These are phyloP conservation scores for Chrysolina americana DNA, from an alignment of 2,888 invertebrate species.

Conservation along the genomic window DNA sequence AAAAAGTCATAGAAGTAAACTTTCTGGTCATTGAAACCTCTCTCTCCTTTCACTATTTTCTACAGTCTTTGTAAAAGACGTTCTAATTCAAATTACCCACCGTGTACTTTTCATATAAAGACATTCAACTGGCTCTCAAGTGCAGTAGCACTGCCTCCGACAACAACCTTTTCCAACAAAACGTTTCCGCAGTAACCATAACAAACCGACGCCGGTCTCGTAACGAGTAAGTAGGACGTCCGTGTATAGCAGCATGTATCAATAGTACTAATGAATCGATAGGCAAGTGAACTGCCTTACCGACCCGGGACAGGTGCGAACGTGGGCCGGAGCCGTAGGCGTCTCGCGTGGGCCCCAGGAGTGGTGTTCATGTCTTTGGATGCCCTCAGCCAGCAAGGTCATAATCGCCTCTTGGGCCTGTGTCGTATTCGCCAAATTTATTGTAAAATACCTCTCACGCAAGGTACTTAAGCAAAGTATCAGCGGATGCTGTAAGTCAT, in stretches of 20 bases:
- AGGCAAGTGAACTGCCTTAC: constrained; percentile 54
- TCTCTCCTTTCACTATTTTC: no score
- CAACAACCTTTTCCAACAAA: constrained; percentile 18
- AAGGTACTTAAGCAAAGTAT: constrained; percentile 21
- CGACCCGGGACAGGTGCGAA: constrained; percentile 57
- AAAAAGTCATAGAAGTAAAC: no score
- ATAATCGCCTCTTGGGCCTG: constrained; percentile 35
- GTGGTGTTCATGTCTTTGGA: constrained; percentile 40
- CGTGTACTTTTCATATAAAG: neutral
- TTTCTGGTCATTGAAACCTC: no score
- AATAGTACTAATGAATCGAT: constrained; percentile 53
- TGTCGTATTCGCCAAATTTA: constrained; percentile 37
- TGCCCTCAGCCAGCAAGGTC: constrained; percentile 50
- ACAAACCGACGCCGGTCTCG: constrained; percentile 28
- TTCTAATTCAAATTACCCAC: no score
- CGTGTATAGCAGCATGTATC: constrained; percentile 28
- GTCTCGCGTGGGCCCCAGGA: constrained; percentile 25
- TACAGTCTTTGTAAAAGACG: no score
- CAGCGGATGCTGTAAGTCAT: constrained; percentile 19
- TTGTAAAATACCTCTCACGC: constrained; percentile 34
- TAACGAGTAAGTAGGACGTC: constrained; percentile 25
- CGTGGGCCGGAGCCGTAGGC: constrained; percentile 52
- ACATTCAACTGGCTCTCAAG: constrained; percentile 13
- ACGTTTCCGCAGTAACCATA: constrained; percentile 24
- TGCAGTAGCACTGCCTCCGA: constrained; percentile 24